A percentile compares a stretch with the other conserved stretches of the same genome.
Conservation (phyloP, 2,888 invertebrate species). For the Amiota minor region DNA sequence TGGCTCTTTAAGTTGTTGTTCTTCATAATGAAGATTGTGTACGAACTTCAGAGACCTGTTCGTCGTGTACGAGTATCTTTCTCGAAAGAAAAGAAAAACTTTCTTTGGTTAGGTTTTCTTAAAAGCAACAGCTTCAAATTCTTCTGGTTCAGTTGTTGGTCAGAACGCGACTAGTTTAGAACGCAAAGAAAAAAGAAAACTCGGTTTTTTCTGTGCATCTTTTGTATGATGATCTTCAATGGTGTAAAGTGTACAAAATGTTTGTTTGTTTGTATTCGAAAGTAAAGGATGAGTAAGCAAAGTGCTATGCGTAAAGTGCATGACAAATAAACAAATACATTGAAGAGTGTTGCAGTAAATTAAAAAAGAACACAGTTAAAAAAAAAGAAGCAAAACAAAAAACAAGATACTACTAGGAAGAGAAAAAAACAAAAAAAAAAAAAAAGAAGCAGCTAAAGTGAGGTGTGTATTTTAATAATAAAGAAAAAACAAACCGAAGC, state of each 20-base stretch:
- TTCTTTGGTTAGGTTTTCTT: slow-evolving; percentile 50
- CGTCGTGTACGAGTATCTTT: too few species aligned
- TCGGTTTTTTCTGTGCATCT: background rate
- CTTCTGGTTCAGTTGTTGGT: slow-evolving; percentile 50
- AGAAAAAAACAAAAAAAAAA: slow-evolving; percentile 25
- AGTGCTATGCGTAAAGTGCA: slow-evolving; percentile 51
- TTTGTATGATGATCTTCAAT: background rate
- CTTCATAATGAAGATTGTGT: background rate
- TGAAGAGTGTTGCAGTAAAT: slow-evolving; percentile 12
- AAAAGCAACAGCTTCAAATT: slow-evolving; percentile 53
- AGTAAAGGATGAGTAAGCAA: slow-evolving; percentile 42
- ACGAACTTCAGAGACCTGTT: background rate
- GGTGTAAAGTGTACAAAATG: background rate
- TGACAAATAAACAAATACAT: slow-evolving; percentile 32
- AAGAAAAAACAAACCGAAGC: too few species aligned
- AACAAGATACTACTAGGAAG: slow-evolving; percentile 37
- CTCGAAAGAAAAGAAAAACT: slow-evolving; percentile 13
- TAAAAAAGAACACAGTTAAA: slow-evolving; percentile 26
- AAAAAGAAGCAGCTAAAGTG: background rate
- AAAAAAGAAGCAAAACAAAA: slow-evolving; percentile 48
- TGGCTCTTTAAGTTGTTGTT: background rate
- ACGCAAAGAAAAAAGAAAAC: slow-evolving; percentile 40
- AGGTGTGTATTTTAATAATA: background rate
- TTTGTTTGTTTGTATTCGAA: slow-evolving; percentile 16
- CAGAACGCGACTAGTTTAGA: slow-evolving; percentile 65